phyloP scores from a whole-genome alignment of 2,113 vertebrate species.

The Sus scrofa region DNA sequence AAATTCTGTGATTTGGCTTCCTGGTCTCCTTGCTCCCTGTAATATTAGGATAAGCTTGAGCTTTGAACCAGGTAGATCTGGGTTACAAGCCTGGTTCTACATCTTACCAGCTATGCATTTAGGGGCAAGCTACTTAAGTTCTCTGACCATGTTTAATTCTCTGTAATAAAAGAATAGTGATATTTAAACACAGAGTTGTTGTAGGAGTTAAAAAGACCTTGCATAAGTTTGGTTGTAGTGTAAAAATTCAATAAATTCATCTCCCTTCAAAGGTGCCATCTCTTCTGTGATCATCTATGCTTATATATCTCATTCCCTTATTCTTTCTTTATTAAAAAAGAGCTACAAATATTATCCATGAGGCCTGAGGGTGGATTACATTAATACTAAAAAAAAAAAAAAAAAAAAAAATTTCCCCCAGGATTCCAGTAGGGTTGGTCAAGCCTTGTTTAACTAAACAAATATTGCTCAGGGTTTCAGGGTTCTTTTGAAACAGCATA shows the following conservation, averaged over 20 bases:
- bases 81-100: neutral
- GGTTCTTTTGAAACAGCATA: conserved; percentile 32
- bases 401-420: neutral
- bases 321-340: neutral
- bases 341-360: neutral
- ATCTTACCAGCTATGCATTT: neutral
- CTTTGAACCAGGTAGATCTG: neutral
- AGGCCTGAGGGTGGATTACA: neutral
- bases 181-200: neutral
- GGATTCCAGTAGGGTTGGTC: neutral
- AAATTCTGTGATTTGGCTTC: neutral
- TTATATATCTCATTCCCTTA: neutral
- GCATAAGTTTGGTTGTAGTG: neutral
- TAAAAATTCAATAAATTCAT: conserved; percentile 8
- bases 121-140: neutral
- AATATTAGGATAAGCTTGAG: neutral
- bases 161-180: conserved; percentile 12
- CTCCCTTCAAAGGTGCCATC: neutral
- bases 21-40: neutral
- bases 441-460: conserved; percentile 34
- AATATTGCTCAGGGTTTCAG: neutral
- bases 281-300: neutral
- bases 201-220: conserved; percentile 33
- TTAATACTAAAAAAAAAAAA: neutral
- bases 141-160: conserved; percentile 7